Evolutionary conservation across 2,113 vertebrate species (phyloP), one percentile per base, ranked within the genome.

Genomic region (Myodes glareolus): DNA sequence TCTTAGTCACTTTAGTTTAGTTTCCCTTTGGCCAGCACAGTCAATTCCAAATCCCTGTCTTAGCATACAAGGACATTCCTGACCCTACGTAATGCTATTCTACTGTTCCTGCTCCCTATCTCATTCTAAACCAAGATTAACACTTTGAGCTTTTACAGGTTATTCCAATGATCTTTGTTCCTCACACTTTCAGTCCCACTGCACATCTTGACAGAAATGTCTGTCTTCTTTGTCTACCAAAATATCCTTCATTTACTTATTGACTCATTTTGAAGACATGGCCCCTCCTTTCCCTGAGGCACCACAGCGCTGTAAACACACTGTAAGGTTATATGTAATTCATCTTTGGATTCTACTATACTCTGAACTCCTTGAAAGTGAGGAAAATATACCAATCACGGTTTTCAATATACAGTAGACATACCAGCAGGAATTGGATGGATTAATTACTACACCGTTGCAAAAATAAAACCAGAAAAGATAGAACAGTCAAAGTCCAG

Each of bases 101-200:
- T 55, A n/a, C 3, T 11, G 78, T n/a, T 92, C 7, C 17, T 31
- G n/a, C n/a, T 17, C 2, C 68, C 39, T 50, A 3, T 82, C 17
- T 55, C 45, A 47, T 80, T 77, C 31, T 33, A 47, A 8, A 72
- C 50, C 78, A 72, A 92, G 92, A 10, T 90, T 33, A 5, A 55
- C 65, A 33, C 19, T 45, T 10, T 65, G 5, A 92, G 55, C 5
- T 76, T 88, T 67, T 45, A n/a, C n/a, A 63, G 14, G 58, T 75
- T 86, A 68, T 97, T 52, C n/a, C 91, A 88, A 91, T 45, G 25
- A 2, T 70, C 86, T 78, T 85, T 94, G 27, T 63, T 67, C 42
- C 9, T 63, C 3, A 2, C n/a, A 87, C 52, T 73, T 81, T 77
- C 19, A 76, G 75, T 17, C 12, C 52, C 76, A 14, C n/a, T 58